Base-by-base conservation (phyloP, 2,797 vertebrate genomes). In the Pelochelys cantorii region DNA sequence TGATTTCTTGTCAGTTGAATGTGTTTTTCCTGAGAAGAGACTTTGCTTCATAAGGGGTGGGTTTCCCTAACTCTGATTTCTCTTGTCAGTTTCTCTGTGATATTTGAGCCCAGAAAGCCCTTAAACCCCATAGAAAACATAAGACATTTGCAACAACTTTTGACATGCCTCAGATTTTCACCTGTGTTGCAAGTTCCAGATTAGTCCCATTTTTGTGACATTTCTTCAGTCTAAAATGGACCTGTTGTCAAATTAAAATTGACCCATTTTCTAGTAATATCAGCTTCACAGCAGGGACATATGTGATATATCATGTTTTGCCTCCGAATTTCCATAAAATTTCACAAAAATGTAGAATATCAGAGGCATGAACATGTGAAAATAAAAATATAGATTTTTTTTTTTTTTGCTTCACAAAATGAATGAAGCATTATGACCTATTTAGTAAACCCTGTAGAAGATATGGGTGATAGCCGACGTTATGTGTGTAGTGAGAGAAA, bases 31-130 rank as follows among this genome's bases (percentile, higher is more conserved):
- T 82, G 52, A 31, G 78, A 83, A 83, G 92, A 83, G 71, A 52
- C 80, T 95, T 78, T 82, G 4, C 80, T 79, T 87, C 94, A 93
- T 84, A 57, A 93, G 93, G 93, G 95, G 93, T 79, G 34, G 53
- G 88, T 94, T 92, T 75, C 86, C 74, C 87, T 90, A 75, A 86
- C 90, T 96, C 91, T 83, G 80, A 90, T 96, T 96, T 90, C 37
- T 95, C 89, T 96, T 85, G 88, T 92, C 92, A 85, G 57, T 84
- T 94, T 87, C 92, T 90, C 37, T 27, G 92, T 95, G 96, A 97
- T 94, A 92, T 95, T 91, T 94, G 93, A 87, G 94, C 92, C 90
- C 88, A 88, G 81, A 93, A 96, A 94, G 89, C 71, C 85, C 86
- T 95, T 88, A 93, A 94, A 95, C 92, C 93, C 94, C 83, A 60